Percentiles rank a stretch among this genome's conserved stretches.
phyloP scores from a whole-genome alignment of 1,140 invertebrate genomes.

The Conopomorpha cramerella region DNA sequence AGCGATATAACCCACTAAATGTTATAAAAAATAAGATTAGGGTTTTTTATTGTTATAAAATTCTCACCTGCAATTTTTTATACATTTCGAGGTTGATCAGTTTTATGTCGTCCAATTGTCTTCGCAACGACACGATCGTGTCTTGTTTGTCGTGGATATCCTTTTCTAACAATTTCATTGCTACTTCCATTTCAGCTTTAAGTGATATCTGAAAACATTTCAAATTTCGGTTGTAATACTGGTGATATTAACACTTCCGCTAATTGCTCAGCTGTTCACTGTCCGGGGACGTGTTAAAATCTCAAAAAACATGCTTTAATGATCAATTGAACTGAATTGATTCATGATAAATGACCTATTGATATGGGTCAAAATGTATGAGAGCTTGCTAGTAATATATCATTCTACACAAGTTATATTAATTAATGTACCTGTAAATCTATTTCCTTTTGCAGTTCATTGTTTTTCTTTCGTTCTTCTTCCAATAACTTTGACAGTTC shows the following conservation, averaged over 20 bases:
- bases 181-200: conserved; percentile 96
- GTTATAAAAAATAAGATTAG: too few species aligned
- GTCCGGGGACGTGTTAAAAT: too few species aligned
- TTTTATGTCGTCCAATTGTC: conserved; percentile 96
- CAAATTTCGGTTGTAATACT: too few species aligned
- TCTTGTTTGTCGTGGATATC: conserved; percentile 98
- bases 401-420: conserved; percentile 2
- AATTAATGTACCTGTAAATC: conserved; percentile 72
- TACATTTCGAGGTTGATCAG: conserved; percentile 97
- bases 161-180: conserved; percentile 94
- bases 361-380: too few species aligned
- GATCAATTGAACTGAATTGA: too few species aligned
- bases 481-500: conserved; percentile 77
- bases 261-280: too few species aligned
- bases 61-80: conserved; percentile 90
- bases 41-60: too few species aligned
- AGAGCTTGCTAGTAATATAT: too few species aligned
- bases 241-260: too few species aligned
- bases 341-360: too few species aligned
- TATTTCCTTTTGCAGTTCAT: conserved; percentile 84
- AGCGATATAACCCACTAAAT: too few species aligned
- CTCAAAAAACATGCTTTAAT: too few species aligned
- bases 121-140: conserved; percentile 87
- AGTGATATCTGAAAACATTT: conserved; percentile 79
- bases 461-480: conserved; percentile 73